Evolutionary conservation across 2,888 invertebrate species (phyloP).

Genomic region (Patella ulyssiponensis): DNA sequence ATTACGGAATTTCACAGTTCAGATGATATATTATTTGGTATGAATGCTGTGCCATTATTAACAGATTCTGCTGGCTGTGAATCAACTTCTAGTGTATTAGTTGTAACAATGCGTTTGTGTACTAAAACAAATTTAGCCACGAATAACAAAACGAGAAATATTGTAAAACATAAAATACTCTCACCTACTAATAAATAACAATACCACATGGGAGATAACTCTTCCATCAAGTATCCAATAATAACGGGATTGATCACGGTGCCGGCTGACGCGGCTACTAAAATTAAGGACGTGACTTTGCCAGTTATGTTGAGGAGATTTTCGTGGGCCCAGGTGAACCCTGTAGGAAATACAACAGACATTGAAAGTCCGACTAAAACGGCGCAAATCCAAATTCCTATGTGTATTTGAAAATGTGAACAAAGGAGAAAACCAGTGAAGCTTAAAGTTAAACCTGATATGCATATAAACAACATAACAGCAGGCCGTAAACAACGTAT

Average conservation of each 20-base stretch:
- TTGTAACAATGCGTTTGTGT: no score
- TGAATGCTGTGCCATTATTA: no score
- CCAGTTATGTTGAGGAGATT: slow-evolving; percentile 69
- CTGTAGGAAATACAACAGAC: slow-evolving; percentile 71
- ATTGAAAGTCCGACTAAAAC: slow-evolving; percentile 67
- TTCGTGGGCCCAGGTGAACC: slow-evolving; percentile 70
- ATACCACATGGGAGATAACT: slow-evolving; percentile 61
- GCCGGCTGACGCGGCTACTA: slow-evolving; percentile 68
- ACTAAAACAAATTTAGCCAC: neutral
- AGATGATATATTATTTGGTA: no score
- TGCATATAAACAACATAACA: slow-evolving; percentile 49
- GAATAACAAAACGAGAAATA: slow-evolving; percentile 44
- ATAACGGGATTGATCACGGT: slow-evolving; percentile 68
- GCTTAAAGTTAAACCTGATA: slow-evolving; percentile 30
- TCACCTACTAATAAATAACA: slow-evolving; percentile 60
- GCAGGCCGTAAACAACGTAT: slow-evolving; percentile 64
- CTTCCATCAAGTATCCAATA: slow-evolving; percentile 65
- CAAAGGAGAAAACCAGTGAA: slow-evolving; percentile 39
- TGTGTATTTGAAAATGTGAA: slow-evolving; percentile 40
- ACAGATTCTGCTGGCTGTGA: no score
- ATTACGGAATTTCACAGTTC: no score
- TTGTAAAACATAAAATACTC: slow-evolving; percentile 47
- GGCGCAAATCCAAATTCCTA: slow-evolving; percentile 59
- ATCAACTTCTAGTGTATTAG: no score
- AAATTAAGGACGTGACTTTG: slow-evolving; percentile 66